A percentile compares a stretch with the other conserved stretches of the same genome.
Evolutionary conservation across 1,140 invertebrate species (phyloP).

Genomic region (Melipona quadrifasciata): DNA sequence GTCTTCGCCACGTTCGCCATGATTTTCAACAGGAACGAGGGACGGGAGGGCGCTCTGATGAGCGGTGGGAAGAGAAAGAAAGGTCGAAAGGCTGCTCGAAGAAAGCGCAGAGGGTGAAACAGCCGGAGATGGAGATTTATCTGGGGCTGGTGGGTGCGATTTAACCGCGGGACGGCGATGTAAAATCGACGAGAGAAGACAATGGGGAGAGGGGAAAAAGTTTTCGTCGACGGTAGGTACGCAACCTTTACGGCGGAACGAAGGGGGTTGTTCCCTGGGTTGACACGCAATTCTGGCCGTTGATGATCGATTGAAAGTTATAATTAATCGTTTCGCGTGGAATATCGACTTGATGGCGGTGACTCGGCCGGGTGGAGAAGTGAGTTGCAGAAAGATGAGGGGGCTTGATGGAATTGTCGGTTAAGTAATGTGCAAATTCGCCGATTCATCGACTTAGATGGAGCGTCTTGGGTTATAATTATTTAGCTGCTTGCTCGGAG

Average conservation of each 20-base stretch:
- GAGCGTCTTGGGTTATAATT: background rate
- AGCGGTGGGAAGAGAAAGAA: slow-evolving; percentile 19
- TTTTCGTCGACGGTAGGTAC: background rate
- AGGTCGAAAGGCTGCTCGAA: slow-evolving; percentile 25
- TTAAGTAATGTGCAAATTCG: background rate
- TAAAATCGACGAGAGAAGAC: slow-evolving; percentile 18
- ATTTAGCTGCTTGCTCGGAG: background rate
- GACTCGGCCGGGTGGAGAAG: background rate
- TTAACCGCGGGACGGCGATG: slow-evolving; percentile 25
- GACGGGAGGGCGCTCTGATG: slow-evolving; percentile 1
- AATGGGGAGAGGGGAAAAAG: background rate
- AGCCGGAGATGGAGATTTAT: slow-evolving; percentile 39
- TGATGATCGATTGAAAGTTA: slow-evolving; percentile 6
- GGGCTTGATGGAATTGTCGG: background rate
- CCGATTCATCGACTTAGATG: too few species aligned
- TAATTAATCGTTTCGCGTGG: slow-evolving; percentile 26
- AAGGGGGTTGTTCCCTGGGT: background rate
- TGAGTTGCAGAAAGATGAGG: background rate
- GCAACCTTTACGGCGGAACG: background rate
- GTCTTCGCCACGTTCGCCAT: slow-evolving; percentile 17
- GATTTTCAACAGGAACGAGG: slow-evolving; percentile 45
- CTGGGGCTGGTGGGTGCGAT: slow-evolving; percentile 17
- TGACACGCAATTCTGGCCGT: background rate
- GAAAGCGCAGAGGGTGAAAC: background rate
- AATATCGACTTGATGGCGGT: background rate